Conservation (phyloP, 1,140 invertebrate genomes). For the Macrobrachium nipponense region DNA sequence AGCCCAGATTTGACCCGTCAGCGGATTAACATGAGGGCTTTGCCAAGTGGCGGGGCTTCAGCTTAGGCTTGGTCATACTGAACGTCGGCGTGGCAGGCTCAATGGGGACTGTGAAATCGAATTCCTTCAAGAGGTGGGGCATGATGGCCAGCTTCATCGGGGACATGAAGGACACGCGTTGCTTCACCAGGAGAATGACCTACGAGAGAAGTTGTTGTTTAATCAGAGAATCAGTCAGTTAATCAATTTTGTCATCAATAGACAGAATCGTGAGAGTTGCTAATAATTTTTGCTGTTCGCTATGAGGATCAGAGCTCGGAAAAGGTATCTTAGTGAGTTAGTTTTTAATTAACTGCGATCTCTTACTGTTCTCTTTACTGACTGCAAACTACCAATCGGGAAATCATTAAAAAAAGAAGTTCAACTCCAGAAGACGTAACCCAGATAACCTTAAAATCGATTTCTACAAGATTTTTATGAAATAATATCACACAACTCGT, state of each 20-base stretch:
- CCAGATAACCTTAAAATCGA: too few species aligned
- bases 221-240: not conserved
- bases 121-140: conserved; percentile 37
- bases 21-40: conserved; percentile 33
- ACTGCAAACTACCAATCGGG: too few species aligned
- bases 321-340: too few species aligned
- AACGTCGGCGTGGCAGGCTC: conserved; percentile 42
- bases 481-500: too few species aligned
- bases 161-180: conserved; percentile 30
- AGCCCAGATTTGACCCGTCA: conserved; percentile 22
- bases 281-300: too few species aligned
- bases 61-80: conserved; percentile 48
- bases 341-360: too few species aligned
- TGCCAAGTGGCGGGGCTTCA: conserved; percentile 52
- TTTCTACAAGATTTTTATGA: too few species aligned
- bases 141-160: conserved; percentile 50
- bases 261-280: too few species aligned
- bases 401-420: too few species aligned
- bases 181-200: conserved; percentile 32
- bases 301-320: too few species aligned
- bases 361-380: too few species aligned
- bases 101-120: conserved; percentile 44
- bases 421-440: too few species aligned
- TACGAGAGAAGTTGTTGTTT: not conserved
- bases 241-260: not conserved